Percentiles rank a stretch among this genome's conserved stretches.
Evolutionary conservation across 2,797 vertebrate genomes (phyloP).

Genomic region (Chrysocyon brachyurus): DNA sequence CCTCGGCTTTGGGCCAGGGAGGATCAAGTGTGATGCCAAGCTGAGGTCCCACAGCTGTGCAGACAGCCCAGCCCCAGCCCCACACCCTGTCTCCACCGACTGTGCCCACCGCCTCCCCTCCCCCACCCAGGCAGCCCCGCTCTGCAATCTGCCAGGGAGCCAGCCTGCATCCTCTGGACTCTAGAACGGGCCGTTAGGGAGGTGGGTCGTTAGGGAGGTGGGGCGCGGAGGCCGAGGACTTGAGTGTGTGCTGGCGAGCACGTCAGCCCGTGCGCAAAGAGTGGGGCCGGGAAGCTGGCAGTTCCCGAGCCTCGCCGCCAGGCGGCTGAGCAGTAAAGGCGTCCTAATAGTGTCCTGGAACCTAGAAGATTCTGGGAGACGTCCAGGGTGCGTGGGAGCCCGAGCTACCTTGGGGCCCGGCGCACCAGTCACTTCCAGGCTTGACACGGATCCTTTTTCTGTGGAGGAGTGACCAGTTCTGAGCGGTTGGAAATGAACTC

Average conservation of each 20-base stretch:
- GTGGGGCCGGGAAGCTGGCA: background rate
- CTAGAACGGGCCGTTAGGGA: background rate
- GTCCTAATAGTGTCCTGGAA: background rate
- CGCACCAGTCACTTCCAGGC: background rate
- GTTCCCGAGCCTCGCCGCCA: slow-evolving; percentile 55
- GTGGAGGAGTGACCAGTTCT: background rate
- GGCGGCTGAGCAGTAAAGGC: slow-evolving; percentile 33
- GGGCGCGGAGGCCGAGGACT: background rate
- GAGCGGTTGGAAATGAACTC: background rate
- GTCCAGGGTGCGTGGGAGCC: accelerated
- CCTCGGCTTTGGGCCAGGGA: background rate
- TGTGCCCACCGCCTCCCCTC: background rate
- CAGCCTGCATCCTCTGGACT: background rate
- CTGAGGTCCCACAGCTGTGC: background rate
- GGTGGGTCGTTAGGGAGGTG: background rate
- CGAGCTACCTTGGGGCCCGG: background rate
- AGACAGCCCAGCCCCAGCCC: background rate
- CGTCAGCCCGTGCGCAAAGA: accelerated
- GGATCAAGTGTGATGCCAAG: background rate
- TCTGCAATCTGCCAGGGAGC: background rate
- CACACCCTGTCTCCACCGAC: background rate
- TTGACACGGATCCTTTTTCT: background rate
- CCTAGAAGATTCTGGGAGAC: background rate
- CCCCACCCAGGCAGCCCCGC: background rate
- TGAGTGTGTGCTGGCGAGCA: background rate